Percentiles rank a stretch among this genome's conserved stretches.
Conservation (phyloP, 2,797 vertebrate species). For the Myotis findleyi region DNA sequence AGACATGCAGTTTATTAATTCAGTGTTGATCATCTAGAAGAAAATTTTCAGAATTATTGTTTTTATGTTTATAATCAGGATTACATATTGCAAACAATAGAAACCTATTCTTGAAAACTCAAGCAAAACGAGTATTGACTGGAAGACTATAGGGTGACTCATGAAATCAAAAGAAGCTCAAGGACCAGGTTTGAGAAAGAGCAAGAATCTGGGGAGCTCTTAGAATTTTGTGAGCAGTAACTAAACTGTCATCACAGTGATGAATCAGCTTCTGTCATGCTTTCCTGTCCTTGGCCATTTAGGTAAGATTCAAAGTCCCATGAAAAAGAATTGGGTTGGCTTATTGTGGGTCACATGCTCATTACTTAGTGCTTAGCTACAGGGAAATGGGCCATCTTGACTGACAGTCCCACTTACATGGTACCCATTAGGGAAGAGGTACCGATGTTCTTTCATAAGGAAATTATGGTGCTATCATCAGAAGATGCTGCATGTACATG, state of each 20-base stretch:
- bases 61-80: slow-evolving; percentile 41
- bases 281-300: neutral
- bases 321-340: neutral
- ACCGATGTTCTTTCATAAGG: neutral
- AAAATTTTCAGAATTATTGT: slow-evolving; percentile 40
- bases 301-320: neutral
- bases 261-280: neutral
- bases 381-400: neutral
- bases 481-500: neutral
- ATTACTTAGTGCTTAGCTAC: neutral
- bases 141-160: neutral
- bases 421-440: neutral
- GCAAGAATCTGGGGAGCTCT: neutral
- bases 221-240: neutral
- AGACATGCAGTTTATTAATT: slow-evolving; percentile 48
- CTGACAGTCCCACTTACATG: neutral
- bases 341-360: neutral
- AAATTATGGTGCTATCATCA: neutral
- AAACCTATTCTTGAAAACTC: slow-evolving; percentile 33
- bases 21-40: slow-evolving; percentile 13
- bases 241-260: neutral
- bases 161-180: neutral
- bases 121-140: slow-evolving; percentile 9
- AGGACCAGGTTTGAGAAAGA: neutral
- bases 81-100: neutral